Percentiles rank a stretch among this genome's conserved stretches.
Conservation (phyloP, 2,797 vertebrate genomes). For the Phaenicophaeus curvirostris region DNA sequence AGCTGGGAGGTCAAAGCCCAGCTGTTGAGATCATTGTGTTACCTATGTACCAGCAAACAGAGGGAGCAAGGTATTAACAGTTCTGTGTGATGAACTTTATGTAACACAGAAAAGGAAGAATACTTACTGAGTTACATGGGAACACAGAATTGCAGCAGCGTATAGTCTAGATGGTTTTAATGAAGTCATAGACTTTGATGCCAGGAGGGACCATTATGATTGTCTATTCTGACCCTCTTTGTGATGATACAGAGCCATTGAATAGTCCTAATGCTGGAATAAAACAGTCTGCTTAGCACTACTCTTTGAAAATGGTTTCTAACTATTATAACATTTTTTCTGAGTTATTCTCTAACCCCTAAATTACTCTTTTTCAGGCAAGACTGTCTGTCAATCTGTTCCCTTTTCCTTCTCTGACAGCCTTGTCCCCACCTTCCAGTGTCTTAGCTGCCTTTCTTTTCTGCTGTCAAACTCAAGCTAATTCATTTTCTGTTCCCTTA, state of each 20-base stretch:
- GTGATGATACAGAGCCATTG: neutral
- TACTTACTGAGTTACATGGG: neutral
- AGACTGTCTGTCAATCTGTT: conserved; percentile 65
- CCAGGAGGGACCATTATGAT: neutral
- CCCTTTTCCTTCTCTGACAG: conserved; percentile 55
- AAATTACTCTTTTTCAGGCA: conserved; percentile 61
- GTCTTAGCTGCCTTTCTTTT: conserved; percentile 64
- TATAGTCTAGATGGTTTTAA: neutral
- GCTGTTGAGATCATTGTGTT: neutral
- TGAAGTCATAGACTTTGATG: neutral
- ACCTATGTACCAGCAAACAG: neutral
- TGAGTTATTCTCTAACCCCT: conserved; percentile 51
- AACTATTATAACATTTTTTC: conserved; percentile 40
- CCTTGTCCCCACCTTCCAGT: conserved; percentile 57
- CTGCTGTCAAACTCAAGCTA: conserved; percentile 72
- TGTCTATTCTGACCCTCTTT: neutral
- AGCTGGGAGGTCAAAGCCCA: neutral
- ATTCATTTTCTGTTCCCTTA: conserved; percentile 76
- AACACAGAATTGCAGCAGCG: neutral
- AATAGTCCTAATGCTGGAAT: conserved; percentile 19
- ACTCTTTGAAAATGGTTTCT: conserved; percentile 31
- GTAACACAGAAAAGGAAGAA: neutral
- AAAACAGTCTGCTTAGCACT: conserved; percentile 3
- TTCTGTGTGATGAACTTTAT: neutral
- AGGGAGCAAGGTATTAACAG: neutral